Percentiles rank a stretch among this genome's conserved stretches.
These are phyloP conservation scores for Brachyhypopomus occidentalis DNA, from an alignment of 2,113 vertebrate species.

Conservation along the genomic window DNA sequence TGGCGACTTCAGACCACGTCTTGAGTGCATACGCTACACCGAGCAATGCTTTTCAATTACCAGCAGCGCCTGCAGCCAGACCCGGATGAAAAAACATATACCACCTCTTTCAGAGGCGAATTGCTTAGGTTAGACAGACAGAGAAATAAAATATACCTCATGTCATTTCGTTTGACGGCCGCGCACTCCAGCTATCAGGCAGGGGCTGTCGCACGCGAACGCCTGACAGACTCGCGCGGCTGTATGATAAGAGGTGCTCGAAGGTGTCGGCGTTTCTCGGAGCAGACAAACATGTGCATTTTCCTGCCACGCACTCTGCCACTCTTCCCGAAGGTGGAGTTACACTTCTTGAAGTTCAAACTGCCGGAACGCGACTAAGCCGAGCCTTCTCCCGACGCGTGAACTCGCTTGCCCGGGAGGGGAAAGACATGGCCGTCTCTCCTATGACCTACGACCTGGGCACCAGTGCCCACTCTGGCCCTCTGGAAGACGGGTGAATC, in stretches of 20 bases:
- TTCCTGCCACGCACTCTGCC: not conserved
- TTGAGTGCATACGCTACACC: slow-evolving; percentile 73
- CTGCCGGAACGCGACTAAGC: too few species aligned
- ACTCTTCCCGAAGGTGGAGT: too few species aligned
- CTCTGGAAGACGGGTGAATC: too few species aligned
- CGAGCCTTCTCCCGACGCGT: too few species aligned
- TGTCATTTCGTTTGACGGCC: slow-evolving; percentile 76
- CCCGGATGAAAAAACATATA: slow-evolving; percentile 65
- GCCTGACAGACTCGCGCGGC: too few species aligned
- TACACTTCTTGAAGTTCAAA: too few species aligned
- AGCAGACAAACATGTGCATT: too few species aligned
- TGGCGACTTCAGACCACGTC: slow-evolving; percentile 71
- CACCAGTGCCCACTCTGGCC: too few species aligned
- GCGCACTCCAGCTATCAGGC: slow-evolving; percentile 68
- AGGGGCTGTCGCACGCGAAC: slow-evolving; percentile 56
- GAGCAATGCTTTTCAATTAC: slow-evolving; percentile 80
- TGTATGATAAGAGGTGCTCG: not conserved
- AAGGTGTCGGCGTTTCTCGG: not conserved
- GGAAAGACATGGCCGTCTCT: too few species aligned
- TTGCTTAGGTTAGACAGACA: slow-evolving; percentile 70
- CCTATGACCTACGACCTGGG: too few species aligned
- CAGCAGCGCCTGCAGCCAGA: slow-evolving; percentile 51
- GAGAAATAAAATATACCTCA: slow-evolving; percentile 73
- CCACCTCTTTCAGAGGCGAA: slow-evolving; percentile 69
- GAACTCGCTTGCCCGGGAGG: too few species aligned